Evolutionary conservation across 2,113 vertebrate species (phyloP).

Genomic region (Hydrolagus affinis): DNA sequence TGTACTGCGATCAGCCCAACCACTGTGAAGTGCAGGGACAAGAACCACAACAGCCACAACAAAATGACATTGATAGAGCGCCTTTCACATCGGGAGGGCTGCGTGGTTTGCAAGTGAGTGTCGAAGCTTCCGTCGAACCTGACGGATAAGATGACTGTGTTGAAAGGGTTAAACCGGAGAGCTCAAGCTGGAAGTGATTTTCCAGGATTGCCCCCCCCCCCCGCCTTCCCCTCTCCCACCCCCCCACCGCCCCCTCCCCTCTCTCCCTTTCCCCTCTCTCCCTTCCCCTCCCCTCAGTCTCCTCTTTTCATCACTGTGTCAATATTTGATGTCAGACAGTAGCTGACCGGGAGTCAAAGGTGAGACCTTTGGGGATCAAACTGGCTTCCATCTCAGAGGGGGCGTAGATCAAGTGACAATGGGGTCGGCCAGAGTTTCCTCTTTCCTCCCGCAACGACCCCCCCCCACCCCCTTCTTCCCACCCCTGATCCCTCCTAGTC

Average conservation of each 20-base stretch:
- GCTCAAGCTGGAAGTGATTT: not conserved
- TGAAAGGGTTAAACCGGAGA: not conserved
- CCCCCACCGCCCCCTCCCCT: too few relatives aligned
- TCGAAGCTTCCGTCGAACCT: not conserved
- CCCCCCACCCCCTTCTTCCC: too few relatives aligned
- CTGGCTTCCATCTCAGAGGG: constrained; percentile 12
- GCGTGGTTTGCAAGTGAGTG: too few relatives aligned
- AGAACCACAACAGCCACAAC: too few relatives aligned
- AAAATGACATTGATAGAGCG: too few relatives aligned
- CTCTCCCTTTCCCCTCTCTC: too few relatives aligned
- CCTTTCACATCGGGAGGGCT: too few relatives aligned
- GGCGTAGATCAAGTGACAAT: constrained; percentile 20
- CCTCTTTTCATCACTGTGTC: constrained; percentile 28
- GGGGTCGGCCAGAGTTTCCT: not conserved
- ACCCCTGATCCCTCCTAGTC: not conserved
- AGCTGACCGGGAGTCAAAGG: constrained; percentile 23
- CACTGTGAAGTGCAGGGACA: too few relatives aligned
- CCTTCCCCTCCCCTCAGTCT: too few relatives aligned
- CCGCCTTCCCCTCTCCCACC: not conserved
- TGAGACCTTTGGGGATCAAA: constrained; percentile 8
- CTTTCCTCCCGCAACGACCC: not conserved
- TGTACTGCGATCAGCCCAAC: too few relatives aligned
- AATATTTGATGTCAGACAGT: constrained; percentile 29
- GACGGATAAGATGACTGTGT: not conserved
- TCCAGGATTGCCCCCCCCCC: not conserved